Evolutionary conservation across 1,140 invertebrate genomes (phyloP).

Genomic region (Zophobas morio): DNA sequence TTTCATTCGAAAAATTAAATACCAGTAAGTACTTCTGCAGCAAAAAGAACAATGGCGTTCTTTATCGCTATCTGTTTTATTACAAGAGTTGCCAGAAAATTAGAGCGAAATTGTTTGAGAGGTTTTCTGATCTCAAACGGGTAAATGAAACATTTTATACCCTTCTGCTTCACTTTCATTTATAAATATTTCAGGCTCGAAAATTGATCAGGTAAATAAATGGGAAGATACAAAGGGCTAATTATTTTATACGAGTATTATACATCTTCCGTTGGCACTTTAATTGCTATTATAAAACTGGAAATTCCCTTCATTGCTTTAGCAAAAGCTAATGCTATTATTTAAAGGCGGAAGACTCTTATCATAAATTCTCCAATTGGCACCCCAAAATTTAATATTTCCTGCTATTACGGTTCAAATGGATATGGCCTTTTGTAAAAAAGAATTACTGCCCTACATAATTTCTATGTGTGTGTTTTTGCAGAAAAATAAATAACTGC

Average conservation of each 20-base stretch:
- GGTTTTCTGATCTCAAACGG: not conserved
- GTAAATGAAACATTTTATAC: constrained; percentile 17
- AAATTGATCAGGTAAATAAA: constrained; percentile 39
- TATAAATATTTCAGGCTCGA: constrained; percentile 20
- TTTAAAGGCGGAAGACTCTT: constrained; percentile 14
- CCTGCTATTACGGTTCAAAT: not conserved
- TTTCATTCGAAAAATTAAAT: constrained; percentile 41
- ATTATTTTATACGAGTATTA: constrained; percentile 36
- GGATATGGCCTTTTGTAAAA: too few species aligned
- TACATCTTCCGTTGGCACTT: constrained; percentile 31
- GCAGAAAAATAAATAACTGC: too few species aligned
- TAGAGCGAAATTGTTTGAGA: constrained; percentile 31
- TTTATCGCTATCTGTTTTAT: constrained; percentile 32
- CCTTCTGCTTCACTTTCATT: constrained; percentile 1
- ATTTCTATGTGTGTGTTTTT: too few species aligned
- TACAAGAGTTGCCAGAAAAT: constrained; percentile 36
- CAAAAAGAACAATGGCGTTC: constrained; percentile 24
- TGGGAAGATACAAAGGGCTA: constrained; percentile 24
- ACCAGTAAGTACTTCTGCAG: constrained; percentile 3
- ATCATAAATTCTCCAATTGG: constrained; percentile 14
- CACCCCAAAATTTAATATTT: constrained; percentile 1
- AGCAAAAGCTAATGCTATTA: constrained; percentile 32
- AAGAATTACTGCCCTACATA: too few species aligned
- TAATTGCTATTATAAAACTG: constrained; percentile 40
- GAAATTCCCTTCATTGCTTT: constrained; percentile 19